Conservation (phyloP, 2,888 invertebrate species). For the Erebia epiphron region DNA sequence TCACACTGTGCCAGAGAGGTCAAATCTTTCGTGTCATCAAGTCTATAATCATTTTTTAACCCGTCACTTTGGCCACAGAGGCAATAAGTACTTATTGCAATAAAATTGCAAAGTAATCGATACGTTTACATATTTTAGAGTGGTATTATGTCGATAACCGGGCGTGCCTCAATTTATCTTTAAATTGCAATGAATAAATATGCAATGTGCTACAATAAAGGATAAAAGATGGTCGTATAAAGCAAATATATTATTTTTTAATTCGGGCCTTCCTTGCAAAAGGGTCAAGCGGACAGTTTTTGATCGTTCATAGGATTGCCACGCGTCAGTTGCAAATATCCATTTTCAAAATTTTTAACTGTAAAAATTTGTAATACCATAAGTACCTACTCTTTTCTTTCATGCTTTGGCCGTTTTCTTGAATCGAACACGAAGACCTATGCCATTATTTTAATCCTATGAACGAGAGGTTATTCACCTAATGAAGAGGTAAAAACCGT, state of each 20-base stretch:
- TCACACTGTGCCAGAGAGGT: neutral
- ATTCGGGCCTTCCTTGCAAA: slow-evolving; percentile 17
- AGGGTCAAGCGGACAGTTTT: slow-evolving; percentile 8
- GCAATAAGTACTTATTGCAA: slow-evolving; percentile 2
- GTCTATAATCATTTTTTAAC: neutral
- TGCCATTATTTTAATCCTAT: too few species aligned
- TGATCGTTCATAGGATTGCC: slow-evolving; percentile 7
- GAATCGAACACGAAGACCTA: too few species aligned
- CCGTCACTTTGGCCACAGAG: neutral
- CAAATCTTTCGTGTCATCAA: neutral
- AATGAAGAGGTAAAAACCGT: too few species aligned
- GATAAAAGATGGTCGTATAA: slow-evolving; percentile 19
- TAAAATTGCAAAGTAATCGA: slow-evolving; percentile 26
- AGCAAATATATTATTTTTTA: slow-evolving; percentile 24
- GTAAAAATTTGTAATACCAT: too few species aligned
- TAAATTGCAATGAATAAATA: slow-evolving; percentile 24
- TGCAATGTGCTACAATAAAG: slow-evolving; percentile 24
- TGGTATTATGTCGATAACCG: slow-evolving; percentile 24
- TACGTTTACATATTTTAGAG: slow-evolving; percentile 38
- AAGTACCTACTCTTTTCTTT: too few species aligned
- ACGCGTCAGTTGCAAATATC: neutral
- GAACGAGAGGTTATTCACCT: too few species aligned
- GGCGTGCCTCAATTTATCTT: slow-evolving; percentile 28
- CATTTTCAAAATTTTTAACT: neutral
- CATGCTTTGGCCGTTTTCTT: too few species aligned